Base-by-base conservation (phyloP, 2,888 invertebrate genomes). In the Mylabris sibirica region DNA sequence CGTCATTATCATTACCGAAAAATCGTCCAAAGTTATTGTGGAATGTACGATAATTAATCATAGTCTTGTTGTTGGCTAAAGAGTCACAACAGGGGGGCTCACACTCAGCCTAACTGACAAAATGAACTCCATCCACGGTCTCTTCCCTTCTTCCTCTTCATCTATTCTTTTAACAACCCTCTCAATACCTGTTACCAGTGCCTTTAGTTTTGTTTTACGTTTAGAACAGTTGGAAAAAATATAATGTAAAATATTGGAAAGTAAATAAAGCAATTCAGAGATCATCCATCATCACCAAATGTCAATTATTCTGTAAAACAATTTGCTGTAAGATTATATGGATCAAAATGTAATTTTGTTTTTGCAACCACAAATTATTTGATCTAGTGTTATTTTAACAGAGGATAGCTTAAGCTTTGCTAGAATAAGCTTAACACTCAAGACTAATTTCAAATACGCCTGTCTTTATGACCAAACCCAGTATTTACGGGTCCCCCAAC, bases 21-120 rank as follows among this genome's bases (percentile, higher is more conserved):
- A 49, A 49, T 49, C 20, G 49, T 9, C 44, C 17, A 11, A 17
- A 72, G 72, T 35, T 76, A 63, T 75, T 73, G 74, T 74, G 81
- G 81, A 81, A 81, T 81, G 80, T 76, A 74, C 75, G 72, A 74
- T 75, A 77, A 82, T 82, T 80, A 81, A 82, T 82, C 82, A 81
- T 74, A 74, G 81, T 79, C 82, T 81, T 71, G 79, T 81, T 71
- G 79, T 82, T 82, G 79, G 77, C 71, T 73, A 75, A 77, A 70
- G 75, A 67, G 71, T 74, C 66, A 62, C 75, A 53, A 20, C 70
- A 49, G 66, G 77, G 77, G 73, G 76, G 74, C 70, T 69, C 65
- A 64, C 69, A 70, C 69, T 49, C 49, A 8, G 3, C 20, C 49
- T 8, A 49, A 20, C 49, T 17, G 49, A 49, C 49, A 49, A 49